Base-by-base conservation (phyloP, 1,140 invertebrate genomes). In the Tachypleus tridentatus region DNA sequence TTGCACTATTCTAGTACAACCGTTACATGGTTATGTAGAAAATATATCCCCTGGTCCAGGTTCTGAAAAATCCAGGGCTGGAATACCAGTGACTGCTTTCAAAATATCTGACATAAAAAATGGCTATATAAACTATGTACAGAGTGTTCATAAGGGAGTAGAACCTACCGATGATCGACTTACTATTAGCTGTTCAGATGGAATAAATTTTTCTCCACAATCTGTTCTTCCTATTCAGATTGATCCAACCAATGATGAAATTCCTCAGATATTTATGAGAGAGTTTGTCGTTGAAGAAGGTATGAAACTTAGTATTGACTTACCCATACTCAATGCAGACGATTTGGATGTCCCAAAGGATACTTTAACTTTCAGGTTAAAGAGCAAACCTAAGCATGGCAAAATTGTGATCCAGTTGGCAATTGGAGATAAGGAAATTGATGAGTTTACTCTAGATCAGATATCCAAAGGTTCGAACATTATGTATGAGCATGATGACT, bases 251-350 rank as follows among this genome's bases (percentile, higher is more conserved):
- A 79, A 80, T 67, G 79, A 80, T 69, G 78, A 79, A 70, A 70
- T 67, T 11, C 79, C 79, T 7, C 70, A 75, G 61, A 73, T 79
- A 0, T 73, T 71, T 59, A 67, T 78, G 6, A 65, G 75, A 56
- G 74, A 77, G 61, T 77, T 80, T 61, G 73, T 76, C 49, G 77
- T 77, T 5, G 70, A 74, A 67, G 77, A 79, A 71, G 78, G 78
- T 52, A 75, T 72, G 56, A 73, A 74, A 51, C 70, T 78, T 51
- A 74, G 72, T 57, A 76, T 80, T 62, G 77, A 78, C 66, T 62
- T 73, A 8, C 74, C 76, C 4, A 77, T 79, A 60, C 65, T 80
- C 49, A 76, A 77, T 63, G 78, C 77, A 3, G 63, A 74, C 7
- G 79, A 80, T 66, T 65, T 70, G 47, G 79, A 80, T 69, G 72